Evolutionary conservation across 2,113 vertebrate species (phyloP).

Genomic region (Strigops habroptila): DNA sequence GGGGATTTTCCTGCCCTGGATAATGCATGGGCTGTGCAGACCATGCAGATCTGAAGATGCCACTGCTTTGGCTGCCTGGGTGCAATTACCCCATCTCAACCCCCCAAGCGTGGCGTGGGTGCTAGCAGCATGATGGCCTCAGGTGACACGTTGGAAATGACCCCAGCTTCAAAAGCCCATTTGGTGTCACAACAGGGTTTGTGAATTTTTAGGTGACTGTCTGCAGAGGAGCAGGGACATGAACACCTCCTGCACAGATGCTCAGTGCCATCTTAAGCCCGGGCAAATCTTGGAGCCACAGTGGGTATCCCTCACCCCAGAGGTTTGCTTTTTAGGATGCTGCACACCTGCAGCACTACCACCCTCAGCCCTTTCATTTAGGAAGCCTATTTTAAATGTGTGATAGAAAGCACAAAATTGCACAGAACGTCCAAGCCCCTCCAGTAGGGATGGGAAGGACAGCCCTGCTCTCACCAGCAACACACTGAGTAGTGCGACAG

Average conservation of each 20-base stretch:
- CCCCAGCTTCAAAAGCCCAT: neutral
- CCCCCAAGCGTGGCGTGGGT: neutral
- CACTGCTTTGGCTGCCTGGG: neutral
- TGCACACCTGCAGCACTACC: neutral
- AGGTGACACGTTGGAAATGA: accelerated
- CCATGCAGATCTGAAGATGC: neutral
- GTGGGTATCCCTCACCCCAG: accelerated
- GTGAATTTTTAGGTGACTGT: neutral
- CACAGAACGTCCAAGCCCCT: neutral
- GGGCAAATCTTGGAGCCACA: accelerated
- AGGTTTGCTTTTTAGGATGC: neutral
- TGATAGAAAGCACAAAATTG: accelerated
- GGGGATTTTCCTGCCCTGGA: neutral
- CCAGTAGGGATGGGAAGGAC: neutral
- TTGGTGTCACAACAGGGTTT: accelerated
- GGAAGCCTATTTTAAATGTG: accelerated
- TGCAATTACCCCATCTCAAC: neutral
- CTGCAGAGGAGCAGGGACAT: neutral
- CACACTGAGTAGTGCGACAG: accelerated
- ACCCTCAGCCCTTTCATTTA: neutral
- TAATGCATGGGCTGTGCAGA: accelerated
- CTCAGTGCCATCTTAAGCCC: neutral
- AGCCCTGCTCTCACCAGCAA: accelerated
- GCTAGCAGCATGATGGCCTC: neutral
- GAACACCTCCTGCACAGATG: neutral